phyloP scores from a whole-genome alignment of 1,140 invertebrate species.

The Aphelinus certus region DNA sequence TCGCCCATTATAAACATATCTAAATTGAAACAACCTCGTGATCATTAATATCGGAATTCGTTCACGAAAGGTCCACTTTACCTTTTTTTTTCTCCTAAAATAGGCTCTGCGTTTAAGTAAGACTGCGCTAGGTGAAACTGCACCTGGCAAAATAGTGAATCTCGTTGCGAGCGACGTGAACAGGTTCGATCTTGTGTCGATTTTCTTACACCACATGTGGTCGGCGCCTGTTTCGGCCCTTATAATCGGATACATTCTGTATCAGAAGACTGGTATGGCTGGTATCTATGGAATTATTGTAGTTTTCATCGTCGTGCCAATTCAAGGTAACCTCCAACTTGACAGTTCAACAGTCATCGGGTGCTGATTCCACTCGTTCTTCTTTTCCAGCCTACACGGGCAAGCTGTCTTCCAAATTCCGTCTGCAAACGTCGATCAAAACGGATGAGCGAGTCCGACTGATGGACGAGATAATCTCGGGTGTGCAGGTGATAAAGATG shows the following conservation, averaged over 20 bases:
- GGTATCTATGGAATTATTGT: conserved; percentile 76
- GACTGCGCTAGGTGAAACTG: conserved; percentile 78
- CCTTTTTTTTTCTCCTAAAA: too few relatives aligned
- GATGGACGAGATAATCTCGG: conserved; percentile 82
- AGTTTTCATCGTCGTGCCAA: conserved; percentile 76
- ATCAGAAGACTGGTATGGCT: conserved; percentile 71
- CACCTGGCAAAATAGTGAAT: conserved; percentile 87
- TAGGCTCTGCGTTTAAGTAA: conserved; percentile 71
- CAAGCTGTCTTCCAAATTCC: conserved; percentile 72
- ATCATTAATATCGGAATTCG: too few relatives aligned
- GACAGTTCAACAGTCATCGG: neutral
- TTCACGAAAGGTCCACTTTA: too few relatives aligned
- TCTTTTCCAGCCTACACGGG: conserved; percentile 65
- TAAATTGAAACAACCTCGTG: too few relatives aligned
- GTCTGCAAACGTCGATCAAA: conserved; percentile 71
- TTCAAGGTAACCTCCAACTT: conserved; percentile 70
- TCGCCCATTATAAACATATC: too few relatives aligned
- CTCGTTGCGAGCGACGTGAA: conserved; percentile 83
- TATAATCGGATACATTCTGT: conserved; percentile 73
- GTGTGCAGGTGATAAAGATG: conserved; percentile 83
- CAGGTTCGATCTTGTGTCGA: conserved; percentile 70
- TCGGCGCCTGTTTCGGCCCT: conserved; percentile 73
- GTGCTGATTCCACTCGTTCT: neutral
- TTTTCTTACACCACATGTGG: conserved; percentile 73
- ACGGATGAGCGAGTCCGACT: conserved; percentile 81